Evolutionary conservation across 2,113 vertebrate species (phyloP).

Genomic region (Motacilla tschutschensis): DNA sequence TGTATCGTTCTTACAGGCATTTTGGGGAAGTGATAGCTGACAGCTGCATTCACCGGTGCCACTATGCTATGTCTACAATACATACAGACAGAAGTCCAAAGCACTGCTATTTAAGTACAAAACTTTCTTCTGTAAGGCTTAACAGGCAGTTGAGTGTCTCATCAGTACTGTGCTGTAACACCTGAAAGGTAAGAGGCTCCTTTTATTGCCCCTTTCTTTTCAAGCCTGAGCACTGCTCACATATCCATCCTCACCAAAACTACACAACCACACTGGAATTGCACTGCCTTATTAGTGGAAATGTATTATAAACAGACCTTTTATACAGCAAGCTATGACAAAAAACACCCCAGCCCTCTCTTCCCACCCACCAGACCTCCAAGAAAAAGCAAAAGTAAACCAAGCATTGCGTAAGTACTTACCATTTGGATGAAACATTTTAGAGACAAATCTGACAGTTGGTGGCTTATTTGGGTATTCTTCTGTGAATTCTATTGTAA

Average conservation of each 20-base stretch:
- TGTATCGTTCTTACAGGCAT: neutral
- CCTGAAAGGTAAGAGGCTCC: neutral
- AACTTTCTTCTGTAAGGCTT: neutral
- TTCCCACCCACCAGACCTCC: neutral
- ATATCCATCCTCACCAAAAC: neutral
- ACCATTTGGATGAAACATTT: conserved; percentile 99
- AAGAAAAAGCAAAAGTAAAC: neutral
- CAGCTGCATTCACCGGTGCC: neutral
- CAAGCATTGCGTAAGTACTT: conserved; percentile 36
- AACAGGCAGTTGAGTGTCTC: neutral
- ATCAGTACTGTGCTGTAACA: neutral
- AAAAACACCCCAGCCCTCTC: neutral
- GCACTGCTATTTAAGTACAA: neutral
- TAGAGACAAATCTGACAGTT: conserved; percentile 98
- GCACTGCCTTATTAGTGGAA: neutral
- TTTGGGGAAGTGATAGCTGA: neutral
- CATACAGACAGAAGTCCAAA: neutral
- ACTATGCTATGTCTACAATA: neutral
- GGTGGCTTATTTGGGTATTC: conserved; percentile 98
- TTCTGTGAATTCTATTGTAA: conserved; percentile 99
- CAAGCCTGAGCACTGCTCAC: neutral
- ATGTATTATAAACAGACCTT: neutral
- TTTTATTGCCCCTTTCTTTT: neutral
- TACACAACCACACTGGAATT: neutral
- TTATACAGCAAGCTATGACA: neutral